Evolutionary conservation across 2,113 vertebrate genomes (phyloP), one percentile per base, ranked within the genome.

Genomic region (Pogonocichla stellata): DNA sequence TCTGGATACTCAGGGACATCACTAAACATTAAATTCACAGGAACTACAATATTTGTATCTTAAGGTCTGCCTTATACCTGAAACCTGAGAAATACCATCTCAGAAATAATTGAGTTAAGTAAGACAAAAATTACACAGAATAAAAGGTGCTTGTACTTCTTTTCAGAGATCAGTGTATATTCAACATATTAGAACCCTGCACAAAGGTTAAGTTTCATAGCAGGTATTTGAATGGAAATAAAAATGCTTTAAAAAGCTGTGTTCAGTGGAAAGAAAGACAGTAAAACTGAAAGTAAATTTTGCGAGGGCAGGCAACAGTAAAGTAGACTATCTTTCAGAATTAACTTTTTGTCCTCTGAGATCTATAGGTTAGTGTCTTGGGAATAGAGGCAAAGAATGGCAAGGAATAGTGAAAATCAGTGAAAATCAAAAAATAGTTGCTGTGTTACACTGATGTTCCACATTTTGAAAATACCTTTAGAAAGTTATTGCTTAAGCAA

Each of bases 201-300:
- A 57, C 19, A 72, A 71, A 93, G 23, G 25, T 81, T 13, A 69
- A 51, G 13, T 33, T 62, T 89, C 71, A 14, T 48, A 75, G 47
- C 70, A 85, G 70, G 75, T 69, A 40, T 62, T 61, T 65, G 54
- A 82, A 61, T 0, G 0, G 28, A 84, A 84, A 72, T 72, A 61
- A 71, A 78, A 48, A 62, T 42, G 2, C 26, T 92, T 85, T 57
- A 0, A 23, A 91, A 57, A 54, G 16, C 16, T 77, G 5, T 23
- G 5, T 77, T 87, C 42, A 38, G 22, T 56, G 34, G 48, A 79
- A 85, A 65, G 45, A 9, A 87, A 66, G n/a, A 61, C 26, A 54
- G 34, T 65, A 70, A 92, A 83, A 80, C 23, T 19, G 40, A 72
- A 89, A 87, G 9, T 34, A 86, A 81, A 77, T 71, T 87, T 89